phyloP scores from a whole-genome alignment of 2,113 vertebrate species.

The Bubo bubo region DNA sequence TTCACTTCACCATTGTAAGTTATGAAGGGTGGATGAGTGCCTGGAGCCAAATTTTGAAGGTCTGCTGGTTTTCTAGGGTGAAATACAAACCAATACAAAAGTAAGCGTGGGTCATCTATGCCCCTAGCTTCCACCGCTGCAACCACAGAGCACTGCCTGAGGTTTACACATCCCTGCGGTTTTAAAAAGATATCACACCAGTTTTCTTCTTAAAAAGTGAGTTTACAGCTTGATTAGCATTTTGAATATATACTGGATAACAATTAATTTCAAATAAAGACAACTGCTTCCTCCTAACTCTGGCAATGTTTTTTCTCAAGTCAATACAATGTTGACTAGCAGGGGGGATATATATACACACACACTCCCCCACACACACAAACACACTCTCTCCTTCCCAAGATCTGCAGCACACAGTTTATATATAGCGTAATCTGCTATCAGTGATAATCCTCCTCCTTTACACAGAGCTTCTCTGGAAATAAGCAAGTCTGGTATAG shows the following conservation, averaged over 20 bases:
- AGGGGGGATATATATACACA: background rate
- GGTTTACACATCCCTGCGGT: background rate
- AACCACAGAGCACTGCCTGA: background rate
- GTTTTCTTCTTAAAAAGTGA: background rate
- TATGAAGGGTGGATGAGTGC: conserved; percentile 97
- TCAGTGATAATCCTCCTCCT: conserved; percentile 14
- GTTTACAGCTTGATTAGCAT: background rate
- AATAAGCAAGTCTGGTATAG: background rate
- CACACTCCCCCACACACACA: background rate
- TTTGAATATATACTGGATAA: background rate
- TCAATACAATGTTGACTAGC: background rate
- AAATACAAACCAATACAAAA: background rate
- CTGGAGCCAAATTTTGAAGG: conserved; percentile 96
- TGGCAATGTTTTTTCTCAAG: background rate
- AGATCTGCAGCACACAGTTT: background rate
- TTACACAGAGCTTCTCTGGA: background rate
- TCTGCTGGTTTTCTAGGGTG: conserved; percentile 92
- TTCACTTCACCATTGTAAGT: conserved; percentile 96
- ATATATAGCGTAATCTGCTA: conserved; percentile 37
- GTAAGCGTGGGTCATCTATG: background rate
- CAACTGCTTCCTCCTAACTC: background rate
- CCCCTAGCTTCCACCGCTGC: background rate
- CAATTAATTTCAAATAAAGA: background rate
- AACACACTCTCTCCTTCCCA: background rate
- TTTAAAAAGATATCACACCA: background rate